Conservation (phyloP, 2,888 invertebrate genomes). For the Leptodirus hochenwartii region DNA sequence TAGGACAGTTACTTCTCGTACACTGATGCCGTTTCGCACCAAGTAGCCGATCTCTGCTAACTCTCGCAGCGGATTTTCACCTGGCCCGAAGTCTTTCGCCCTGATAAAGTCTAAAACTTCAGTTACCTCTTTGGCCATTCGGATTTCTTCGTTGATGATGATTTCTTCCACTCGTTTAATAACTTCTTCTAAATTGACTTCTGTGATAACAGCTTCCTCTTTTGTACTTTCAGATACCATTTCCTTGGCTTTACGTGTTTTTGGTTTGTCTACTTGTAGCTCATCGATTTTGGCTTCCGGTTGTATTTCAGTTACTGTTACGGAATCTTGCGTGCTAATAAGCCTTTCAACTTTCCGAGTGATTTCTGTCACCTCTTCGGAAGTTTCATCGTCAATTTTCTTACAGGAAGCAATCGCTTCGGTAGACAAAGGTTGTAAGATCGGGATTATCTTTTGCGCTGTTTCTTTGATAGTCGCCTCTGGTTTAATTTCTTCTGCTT, state of each 20-base stretch:
- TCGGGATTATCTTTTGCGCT: conserved; percentile 34
- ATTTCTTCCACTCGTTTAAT: conserved; percentile 37
- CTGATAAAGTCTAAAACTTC: conserved; percentile 55
- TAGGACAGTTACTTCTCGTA: conserved; percentile 56
- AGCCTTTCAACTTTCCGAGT: conserved; percentile 31
- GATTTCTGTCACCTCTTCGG: conserved; percentile 22
- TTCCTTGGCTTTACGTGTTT: conserved; percentile 18
- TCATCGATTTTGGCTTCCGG: conserved; percentile 35
- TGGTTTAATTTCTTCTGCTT: conserved; percentile 34
- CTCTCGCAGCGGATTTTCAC: conserved; percentile 60
- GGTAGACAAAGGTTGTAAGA: conserved; percentile 39
- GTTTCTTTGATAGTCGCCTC: conserved; percentile 25
- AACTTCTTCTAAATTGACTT: conserved; percentile 33
- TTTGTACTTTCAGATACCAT: conserved; percentile 17
- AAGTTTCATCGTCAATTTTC: conserved; percentile 36
- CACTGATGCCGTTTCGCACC: conserved; percentile 54
- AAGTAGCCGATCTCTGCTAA: conserved; percentile 67
- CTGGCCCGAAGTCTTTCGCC: conserved; percentile 63
- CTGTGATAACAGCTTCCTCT: conserved; percentile 26
- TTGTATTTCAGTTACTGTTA: conserved; percentile 36
- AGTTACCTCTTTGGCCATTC: conserved; percentile 55
- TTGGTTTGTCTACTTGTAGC: conserved; percentile 23
- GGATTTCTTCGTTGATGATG: conserved; percentile 33
- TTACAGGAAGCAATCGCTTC: conserved; percentile 43
- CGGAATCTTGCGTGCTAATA: conserved; percentile 36